These are phyloP conservation scores for Varanus komodoensis DNA, from an alignment of 2,113 vertebrate species.

Conservation along the genomic window DNA sequence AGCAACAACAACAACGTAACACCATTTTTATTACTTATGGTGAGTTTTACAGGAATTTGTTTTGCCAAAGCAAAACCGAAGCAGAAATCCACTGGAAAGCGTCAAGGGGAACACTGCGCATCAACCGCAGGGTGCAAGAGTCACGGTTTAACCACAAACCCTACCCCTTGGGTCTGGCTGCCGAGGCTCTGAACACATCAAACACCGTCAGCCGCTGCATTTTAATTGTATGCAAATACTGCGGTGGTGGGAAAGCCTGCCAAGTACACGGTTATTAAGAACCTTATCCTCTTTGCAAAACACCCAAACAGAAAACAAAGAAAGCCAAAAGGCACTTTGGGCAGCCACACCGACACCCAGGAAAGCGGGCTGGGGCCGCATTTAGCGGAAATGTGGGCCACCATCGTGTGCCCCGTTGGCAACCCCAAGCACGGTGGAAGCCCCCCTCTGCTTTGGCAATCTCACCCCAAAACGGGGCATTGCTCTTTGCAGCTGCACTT, in stretches of 20 bases:
- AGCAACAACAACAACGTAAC: background rate
- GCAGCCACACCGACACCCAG: background rate
- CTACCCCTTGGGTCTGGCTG: background rate
- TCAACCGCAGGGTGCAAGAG: background rate
- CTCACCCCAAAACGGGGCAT: too few relatives aligned
- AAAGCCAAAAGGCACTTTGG: background rate
- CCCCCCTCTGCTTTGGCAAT: too few relatives aligned
- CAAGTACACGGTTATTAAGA: background rate
- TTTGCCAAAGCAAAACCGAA: background rate
- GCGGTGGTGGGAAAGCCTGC: background rate
- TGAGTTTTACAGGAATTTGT: background rate
- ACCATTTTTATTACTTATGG: background rate
- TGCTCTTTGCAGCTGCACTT: too few relatives aligned
- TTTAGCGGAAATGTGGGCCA: too few relatives aligned
- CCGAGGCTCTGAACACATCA: background rate
- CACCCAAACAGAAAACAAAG: conserved; percentile 3
- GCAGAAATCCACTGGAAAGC: background rate
- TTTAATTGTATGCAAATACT: background rate
- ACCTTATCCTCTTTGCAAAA: background rate
- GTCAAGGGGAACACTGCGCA: too few relatives aligned
- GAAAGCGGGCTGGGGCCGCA: too few relatives aligned
- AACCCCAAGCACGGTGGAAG: too few relatives aligned
- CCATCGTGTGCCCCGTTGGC: too few relatives aligned
- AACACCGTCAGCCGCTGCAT: background rate
- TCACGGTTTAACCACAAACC: background rate